Base-by-base conservation (phyloP, 1,140 invertebrate genomes). In the Drosophila nannoptera region DNA sequence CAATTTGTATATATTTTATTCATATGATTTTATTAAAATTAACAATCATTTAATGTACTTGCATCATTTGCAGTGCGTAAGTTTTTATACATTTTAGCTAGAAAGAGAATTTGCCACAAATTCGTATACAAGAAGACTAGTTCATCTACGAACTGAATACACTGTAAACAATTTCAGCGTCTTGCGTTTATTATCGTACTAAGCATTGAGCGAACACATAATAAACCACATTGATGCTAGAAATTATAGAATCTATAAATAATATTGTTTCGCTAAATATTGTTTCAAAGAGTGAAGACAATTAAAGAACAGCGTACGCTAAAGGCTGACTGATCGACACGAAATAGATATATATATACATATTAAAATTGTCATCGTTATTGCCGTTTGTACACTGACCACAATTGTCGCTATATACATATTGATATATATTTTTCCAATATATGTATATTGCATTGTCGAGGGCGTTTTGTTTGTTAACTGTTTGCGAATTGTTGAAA, bases 401-500 rank as follows among this genome's bases (percentile, higher is more conserved):
- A 53, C 31, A 73, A 63, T 73, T 63, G 59, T 68, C 52, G 22
- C 5, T 46, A 71, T 53, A 55, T 40, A 59, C 54, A 65, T 58
- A 52, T 58, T 36, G n/a, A 22, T 45, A 52, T 42, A 55, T 63
- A 69, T 69, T 50, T 66, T 50, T 16, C 46, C n/a, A 48, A 65
- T 69, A 58, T 58, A 50, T 58, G 42, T 45, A 45, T 49, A 56
- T 56, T 50, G 40, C 69, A 82, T 80, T 84, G 81, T 86, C 59
- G 82, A 84, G 82, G 77, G 81, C 75, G 66, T 69, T 78, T 84
- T 67, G 73, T 83, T 88, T 88, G 87, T 86, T 88, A 73, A 69
- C 76, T 80, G 87, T 80, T 88, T 89, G 87, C 84, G 69, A 89
- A 89, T 89, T 78, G 87, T 89, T 87, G 71, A 80, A 73, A 87